Evolutionary conservation across 2,797 vertebrate species (phyloP), one percentile per base, ranked within the genome.

Genomic region (Bradypus variegatus): DNA sequence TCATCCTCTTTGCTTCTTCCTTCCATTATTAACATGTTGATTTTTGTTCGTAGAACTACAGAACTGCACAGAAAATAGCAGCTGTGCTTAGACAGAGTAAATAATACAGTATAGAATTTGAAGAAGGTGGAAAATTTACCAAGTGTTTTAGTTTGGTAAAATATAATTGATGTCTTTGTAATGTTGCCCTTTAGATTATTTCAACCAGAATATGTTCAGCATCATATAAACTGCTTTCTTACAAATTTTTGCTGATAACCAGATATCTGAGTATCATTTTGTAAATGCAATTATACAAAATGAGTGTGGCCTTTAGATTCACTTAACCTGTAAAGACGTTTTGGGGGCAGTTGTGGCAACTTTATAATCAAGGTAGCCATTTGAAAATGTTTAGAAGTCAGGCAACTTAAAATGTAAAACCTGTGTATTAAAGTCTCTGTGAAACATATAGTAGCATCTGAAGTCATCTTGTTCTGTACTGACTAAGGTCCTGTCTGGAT

Each of bases 331-430:
- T 80, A 62, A 72, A 36, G 29, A 78, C 87, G 36, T 84, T 87
- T 94, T 92, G 19, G 73, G 60, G 72, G 50, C 31, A 29, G 23
- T 80, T 89, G 12, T 79, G 70, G 18, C 45, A n/a, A 91, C 36
- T 90, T 93, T 92, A 65, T 45, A 64, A 72, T 93, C 45, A 92
- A 75, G 29, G 65, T 27, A 83, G n/a, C 21, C 75, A 45, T 80
- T 91, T 84, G 62, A 73, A 93, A 86, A 70, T 80, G 31, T 77
- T 91, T 93, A 65, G 33, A 90, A 91, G 36, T 76, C 58, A 84
- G 48, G 41, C 45, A 64, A 75, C 45, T 78, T 86, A 92, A 90
- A 89, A 72, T 29, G 1, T 72, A 82, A 89, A 86, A 69, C 25
- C 18, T 60, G 7, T 80, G 41, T 50, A 67, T 87, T 76, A 90